phyloP scores from a whole-genome alignment of 2,888 invertebrate species.

The Nymphalis c-album region DNA sequence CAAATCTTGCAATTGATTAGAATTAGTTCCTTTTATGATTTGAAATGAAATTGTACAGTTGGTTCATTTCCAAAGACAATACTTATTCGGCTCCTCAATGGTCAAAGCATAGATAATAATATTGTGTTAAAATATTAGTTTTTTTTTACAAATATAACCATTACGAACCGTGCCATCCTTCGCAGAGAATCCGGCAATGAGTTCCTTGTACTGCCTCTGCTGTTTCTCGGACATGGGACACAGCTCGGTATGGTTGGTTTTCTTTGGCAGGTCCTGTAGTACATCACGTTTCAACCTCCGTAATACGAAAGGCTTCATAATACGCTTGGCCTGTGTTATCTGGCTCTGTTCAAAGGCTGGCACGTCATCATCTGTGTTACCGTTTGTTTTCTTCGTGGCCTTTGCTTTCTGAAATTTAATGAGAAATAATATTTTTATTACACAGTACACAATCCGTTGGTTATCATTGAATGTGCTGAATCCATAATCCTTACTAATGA shows the following conservation, averaged over 20 bases:
- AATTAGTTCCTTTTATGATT: too few species aligned
- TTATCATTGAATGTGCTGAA: not conserved
- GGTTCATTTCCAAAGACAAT: too few species aligned
- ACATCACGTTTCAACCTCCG: constrained; percentile 94
- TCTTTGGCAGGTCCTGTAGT: constrained; percentile 90
- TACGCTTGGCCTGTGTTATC: constrained; percentile 95
- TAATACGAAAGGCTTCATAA: constrained; percentile 97
- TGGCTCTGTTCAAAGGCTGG: constrained; percentile 94
- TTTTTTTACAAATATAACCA: too few species aligned
- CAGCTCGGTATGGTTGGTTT: constrained; percentile 85
- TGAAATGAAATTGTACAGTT: too few species aligned
- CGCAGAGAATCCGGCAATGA: constrained; percentile 86
- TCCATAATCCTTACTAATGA: too few species aligned
- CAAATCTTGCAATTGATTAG: too few species aligned
- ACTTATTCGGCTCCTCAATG: too few species aligned
- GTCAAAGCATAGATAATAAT: too few species aligned
- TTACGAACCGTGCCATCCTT: constrained; percentile 80
- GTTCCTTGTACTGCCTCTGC: constrained; percentile 86
- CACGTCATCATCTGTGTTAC: constrained; percentile 78
- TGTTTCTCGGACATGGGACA: constrained; percentile 87
- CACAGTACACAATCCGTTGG: not conserved
- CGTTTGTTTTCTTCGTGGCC: constrained; percentile 72
- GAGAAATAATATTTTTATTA: not conserved
- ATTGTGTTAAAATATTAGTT: too few species aligned
- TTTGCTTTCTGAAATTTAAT: constrained; percentile 75